Percentiles rank a stretch among this genome's conserved stretches.
Evolutionary conservation across 1,140 invertebrate genomes (phyloP).

Genomic region (Diorhabda elongata): DNA sequence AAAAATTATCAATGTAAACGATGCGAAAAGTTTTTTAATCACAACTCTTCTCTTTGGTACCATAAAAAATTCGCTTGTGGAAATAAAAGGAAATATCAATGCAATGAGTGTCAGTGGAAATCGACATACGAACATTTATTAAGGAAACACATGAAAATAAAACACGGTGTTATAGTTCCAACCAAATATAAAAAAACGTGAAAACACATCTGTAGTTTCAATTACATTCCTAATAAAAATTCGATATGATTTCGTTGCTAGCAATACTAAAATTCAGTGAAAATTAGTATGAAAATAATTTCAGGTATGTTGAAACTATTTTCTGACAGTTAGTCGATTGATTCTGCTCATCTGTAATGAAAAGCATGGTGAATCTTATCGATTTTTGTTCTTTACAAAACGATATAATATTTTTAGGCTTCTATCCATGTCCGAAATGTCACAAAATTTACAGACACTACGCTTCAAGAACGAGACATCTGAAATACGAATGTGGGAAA

Average conservation of each 20-base stretch:
- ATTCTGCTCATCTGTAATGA: neutral
- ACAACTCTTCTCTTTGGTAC: too few relatives aligned
- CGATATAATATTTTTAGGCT: neutral
- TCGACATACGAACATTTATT: too few relatives aligned
- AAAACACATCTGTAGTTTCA: neutral
- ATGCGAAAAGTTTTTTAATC: too few relatives aligned
- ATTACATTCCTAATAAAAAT: neutral
- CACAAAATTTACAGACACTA: slow-evolving; percentile 25
- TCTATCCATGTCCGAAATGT: slow-evolving; percentile 24
- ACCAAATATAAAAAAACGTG: too few relatives aligned
- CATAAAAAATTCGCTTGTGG: too few relatives aligned
- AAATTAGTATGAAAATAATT: neutral
- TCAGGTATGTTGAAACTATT: neutral
- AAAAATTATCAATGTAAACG: too few relatives aligned
- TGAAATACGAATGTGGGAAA: slow-evolving; percentile 52
- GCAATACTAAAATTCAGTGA: neutral
- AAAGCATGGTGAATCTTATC: neutral
- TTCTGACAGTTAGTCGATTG: neutral
- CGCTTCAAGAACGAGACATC: slow-evolving; percentile 38
- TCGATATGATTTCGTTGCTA: neutral
- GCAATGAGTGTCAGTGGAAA: too few relatives aligned
- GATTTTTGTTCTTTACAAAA: neutral
- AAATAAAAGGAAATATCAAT: too few relatives aligned
- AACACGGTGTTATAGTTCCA: too few relatives aligned
- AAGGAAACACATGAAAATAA: too few relatives aligned